Evolutionary conservation across 1,140 invertebrate genomes (phyloP), one percentile per base, ranked within the genome.

Genomic region (Drosophila dunni): DNA sequence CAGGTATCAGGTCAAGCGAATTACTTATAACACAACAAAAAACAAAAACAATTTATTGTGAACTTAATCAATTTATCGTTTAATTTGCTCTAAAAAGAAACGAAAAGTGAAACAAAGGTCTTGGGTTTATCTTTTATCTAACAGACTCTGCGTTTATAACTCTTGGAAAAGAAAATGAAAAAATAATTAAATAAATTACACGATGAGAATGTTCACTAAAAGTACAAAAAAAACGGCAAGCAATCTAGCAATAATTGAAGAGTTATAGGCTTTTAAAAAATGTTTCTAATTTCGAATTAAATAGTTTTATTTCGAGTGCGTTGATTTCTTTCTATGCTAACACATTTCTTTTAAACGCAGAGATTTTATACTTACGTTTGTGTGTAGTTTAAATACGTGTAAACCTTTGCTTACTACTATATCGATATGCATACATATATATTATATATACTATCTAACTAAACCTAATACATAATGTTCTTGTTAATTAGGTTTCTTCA

Each of bases 401-500:
- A 71, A 75, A 81, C 67, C 73, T 58, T 54, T 48, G 80, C 71
- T 75, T 68, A 83, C 66, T 74, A 65, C 20, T 33, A 61, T 61
- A 68, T 57, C 7, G 17, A 64, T 45, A 64, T 64, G 24, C 33
- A 20, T 48, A 48, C 48, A 63, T 38, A 65, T 45, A 64, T 20
- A 65, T 48, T 61, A 81, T 46, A 73, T 73, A 64, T 58, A 68
- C 63, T 67, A 62, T 66, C 64, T 73, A 64, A 13, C 51, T 63
- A 72, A 72, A 78, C 60, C 78, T 75, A 83, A 57, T 69, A 64
- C 68, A 66, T 62, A 69, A 69, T 56, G 70, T 61, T 86, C 75
- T 86, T 83, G 79, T 86, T 86, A 86, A 86, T 79, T 86, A 86
- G 82, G 83, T 86, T 86, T 86, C 82, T 81, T 82, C 61, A 79